These are phyloP conservation scores for Botrylloides violaceus DNA, from an alignment of 23 tunicate genomes.

Conservation along the genomic window DNA sequence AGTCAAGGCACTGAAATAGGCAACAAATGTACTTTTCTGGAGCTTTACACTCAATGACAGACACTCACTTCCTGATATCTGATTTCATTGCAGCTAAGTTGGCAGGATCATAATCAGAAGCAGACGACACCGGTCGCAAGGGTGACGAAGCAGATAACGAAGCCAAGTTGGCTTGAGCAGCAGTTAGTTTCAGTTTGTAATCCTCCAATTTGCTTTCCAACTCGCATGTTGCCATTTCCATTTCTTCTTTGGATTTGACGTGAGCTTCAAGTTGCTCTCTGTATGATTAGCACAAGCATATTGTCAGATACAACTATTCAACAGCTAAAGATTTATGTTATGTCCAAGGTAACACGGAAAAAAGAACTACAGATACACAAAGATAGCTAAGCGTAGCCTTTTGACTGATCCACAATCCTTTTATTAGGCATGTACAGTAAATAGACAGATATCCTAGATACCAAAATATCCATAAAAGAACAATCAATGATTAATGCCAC, in stretches of 20 bases:
- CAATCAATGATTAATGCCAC: too few species aligned
- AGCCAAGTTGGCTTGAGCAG: slow-evolving; percentile 24
- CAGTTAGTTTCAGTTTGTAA: slow-evolving; percentile 16
- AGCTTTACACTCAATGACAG: neutral
- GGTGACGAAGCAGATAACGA: slow-evolving; percentile 46
- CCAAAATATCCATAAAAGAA: too few species aligned
- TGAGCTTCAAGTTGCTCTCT: slow-evolving; percentile 48
- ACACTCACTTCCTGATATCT: slow-evolving; percentile 53
- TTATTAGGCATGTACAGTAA: too few species aligned
- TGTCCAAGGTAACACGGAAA: too few species aligned
- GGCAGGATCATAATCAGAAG: slow-evolving; percentile 86
- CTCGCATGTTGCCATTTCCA: slow-evolving; percentile 15
- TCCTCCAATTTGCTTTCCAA: slow-evolving; percentile 41
- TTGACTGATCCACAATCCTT: too few species aligned
- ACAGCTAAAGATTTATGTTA: too few species aligned
- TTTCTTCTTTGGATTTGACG: neutral
- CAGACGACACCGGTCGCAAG: slow-evolving; percentile 60
- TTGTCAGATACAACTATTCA: too few species aligned
- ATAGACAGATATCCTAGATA: too few species aligned
- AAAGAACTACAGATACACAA: too few species aligned
- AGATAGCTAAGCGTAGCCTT: too few species aligned
- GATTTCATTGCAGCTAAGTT: slow-evolving; percentile 67
- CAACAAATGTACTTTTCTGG: neutral
- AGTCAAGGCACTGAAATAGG: slow-evolving; percentile 48
- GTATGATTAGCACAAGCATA: too few species aligned